These are phyloP conservation scores for Thunnus maccoyii DNA, from an alignment of 2,113 vertebrate genomes.

Conservation along the genomic window DNA sequence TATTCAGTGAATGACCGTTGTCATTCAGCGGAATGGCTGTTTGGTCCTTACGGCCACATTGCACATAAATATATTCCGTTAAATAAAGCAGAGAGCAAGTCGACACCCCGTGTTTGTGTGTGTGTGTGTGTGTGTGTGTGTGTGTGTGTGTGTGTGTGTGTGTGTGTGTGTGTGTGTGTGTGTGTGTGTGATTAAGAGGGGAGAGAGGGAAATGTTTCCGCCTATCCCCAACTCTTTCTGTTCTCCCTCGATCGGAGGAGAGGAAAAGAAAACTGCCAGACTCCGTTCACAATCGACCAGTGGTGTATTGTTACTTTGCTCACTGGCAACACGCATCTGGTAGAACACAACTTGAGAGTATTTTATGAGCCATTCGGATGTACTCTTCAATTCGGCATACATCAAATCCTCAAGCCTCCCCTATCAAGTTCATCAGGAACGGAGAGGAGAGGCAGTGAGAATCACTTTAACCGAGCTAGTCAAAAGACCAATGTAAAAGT, in stretches of 20 bases:
- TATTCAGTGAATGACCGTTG: conserved; percentile 19
- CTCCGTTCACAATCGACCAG: neutral
- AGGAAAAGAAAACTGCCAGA: neutral
- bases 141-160: conserved; percentile 1
- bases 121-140: conserved; percentile 8
- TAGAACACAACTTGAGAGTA: neutral
- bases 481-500: neutral
- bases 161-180: conserved; percentile 1
- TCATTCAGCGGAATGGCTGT: conserved; percentile 17
- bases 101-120: neutral
- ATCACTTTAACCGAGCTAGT: neutral
- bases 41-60: conserved; percentile 55
- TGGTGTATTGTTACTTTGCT: neutral
- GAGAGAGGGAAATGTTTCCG: neutral
- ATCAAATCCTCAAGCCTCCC: no score
- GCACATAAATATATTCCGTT: conserved; percentile 78
- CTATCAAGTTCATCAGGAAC: no score
- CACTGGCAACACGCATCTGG: neutral
- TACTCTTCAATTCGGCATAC: neutral
- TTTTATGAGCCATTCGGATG: neutral
- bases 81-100: conserved; percentile 59
- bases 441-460: neutral
- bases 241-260: neutral
- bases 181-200: neutral
- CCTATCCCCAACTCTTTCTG: neutral